Evolutionary conservation across 2,888 invertebrate species (phyloP), one percentile per base, ranked within the genome.

Genomic region (Nineta flava): DNA sequence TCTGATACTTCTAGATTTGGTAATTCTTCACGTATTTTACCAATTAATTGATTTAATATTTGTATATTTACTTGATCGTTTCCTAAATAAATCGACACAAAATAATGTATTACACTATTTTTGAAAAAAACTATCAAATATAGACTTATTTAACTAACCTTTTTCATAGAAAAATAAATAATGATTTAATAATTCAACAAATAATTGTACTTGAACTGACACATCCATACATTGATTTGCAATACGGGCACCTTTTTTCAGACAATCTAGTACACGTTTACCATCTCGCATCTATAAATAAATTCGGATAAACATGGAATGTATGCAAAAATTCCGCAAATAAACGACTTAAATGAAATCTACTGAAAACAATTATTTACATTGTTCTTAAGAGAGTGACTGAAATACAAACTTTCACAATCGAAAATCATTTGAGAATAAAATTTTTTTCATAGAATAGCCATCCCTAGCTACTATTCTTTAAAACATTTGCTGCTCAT

Each of bases 181-280:
- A 56, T 93, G 81, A 62, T 95, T 94, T 48, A 99, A 72, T 53
- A 99, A 76, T 65, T 97, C 97, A 4, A 94, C 91, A 62, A 93
- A 86, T 40, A 99, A 74, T 64, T 97, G 96, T 17, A 94, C 91
- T 71, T 97, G 96, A 6, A 96, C 94, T 2, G 88, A 86, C 15
- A 83, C 81, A 70, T 99, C 99, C 88, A 99, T 91, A 61, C 97
- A 97, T 61, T 99, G 96, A 57, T 88, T 90, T 1, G 95, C 93
- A 51, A 97, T 95, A 50, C 93, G 80, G 4, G 91, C 83, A 9
- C 92, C 92, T 66, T 95, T 96, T 69, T 94, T 94, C 56, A 99
- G 71, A 64, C 96, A 97, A 62, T 97, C 97, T 44, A 93, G 72
- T 0, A 92, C 96, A 26, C 91, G 79, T 56, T 87, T 84, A 3